Evolutionary conservation across 1,140 invertebrate species (phyloP).

Genomic region (Pseudomyrmex flavicornis): DNA sequence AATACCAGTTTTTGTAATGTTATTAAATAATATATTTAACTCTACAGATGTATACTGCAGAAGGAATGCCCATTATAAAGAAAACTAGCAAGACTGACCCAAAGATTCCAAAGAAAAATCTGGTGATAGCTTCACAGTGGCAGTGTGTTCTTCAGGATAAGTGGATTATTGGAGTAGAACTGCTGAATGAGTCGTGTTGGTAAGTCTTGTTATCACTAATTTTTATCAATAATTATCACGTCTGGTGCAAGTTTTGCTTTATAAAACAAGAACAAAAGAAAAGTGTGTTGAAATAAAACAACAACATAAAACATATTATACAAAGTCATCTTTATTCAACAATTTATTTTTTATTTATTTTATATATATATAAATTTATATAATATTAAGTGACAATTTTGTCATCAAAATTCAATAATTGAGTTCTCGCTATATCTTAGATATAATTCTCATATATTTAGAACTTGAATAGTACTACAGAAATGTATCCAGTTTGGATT

Average conservation of each 20-base stretch:
- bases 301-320: conserved; percentile 18
- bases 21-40: not conserved
- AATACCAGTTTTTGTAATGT: too few relatives aligned
- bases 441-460: not conserved
- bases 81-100: conserved; percentile 6
- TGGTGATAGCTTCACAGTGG: conserved; percentile 70
- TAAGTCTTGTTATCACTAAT: conserved; percentile 68
- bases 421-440: not conserved
- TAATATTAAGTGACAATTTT: not conserved
- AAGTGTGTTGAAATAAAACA: not conserved
- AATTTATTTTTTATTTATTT: conserved; percentile 43
- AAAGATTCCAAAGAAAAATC: conserved; percentile 29
- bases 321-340: conserved; percentile 44
- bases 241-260: not conserved
- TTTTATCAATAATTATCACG: not conserved
- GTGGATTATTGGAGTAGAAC: conserved; percentile 78
- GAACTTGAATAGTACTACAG: not conserved
- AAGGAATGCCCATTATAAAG: conserved; percentile 72
- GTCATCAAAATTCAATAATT: not conserved
- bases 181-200: conserved; percentile 74
- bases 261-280: not conserved
- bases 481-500: not conserved
- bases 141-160: conserved; percentile 77
- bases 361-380: conserved; percentile 30
- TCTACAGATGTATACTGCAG: conserved; percentile 73